Evolutionary conservation across 1,140 invertebrate species (phyloP), one percentile per base, ranked within the genome.

Genomic region (Aphelenchoides avenae): DNA sequence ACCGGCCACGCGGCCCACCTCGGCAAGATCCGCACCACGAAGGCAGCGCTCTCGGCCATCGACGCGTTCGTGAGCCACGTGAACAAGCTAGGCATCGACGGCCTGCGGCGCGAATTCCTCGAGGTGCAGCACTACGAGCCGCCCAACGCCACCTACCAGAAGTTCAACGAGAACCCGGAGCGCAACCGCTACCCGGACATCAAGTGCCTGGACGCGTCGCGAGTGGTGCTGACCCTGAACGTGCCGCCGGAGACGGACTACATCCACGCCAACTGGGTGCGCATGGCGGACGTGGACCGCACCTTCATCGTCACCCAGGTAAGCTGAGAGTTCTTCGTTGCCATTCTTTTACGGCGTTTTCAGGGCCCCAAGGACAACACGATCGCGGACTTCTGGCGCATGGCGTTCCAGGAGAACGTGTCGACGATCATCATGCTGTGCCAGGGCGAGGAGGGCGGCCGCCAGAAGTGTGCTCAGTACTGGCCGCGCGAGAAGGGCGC

Each of bases 401-500:
- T 94, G 89, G 83, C 92, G 0, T 87, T 89, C 83, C 84, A 89
- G 66, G 81, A 84, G 61, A 81, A 81, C 44, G 78, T 82, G 2
- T 83, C 86, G 44, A 86, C 87, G 57, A 86, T 95, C 41, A 87
- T 94, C 0, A 91, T 91, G 89, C 84, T 91, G 31, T 91, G 89
- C 0, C 85, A 15, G n/a, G n/a, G 48, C 48, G 48, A 51, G 51
- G 48, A 51, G 30, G 15, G 24, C 20, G 48, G 48, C 22, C 40
- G 26, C 13, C 13, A 20, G 3, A 51, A 51, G n/a, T 44, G 48
- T 29, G 48, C 48, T 52, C 41, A 51, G 30, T 51, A 51, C 30
- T 51, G 48, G 48, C 48, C 48, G 31, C 1, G 20, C 22, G 20
- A 49, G 53, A 46, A 44, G 13, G 42, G n/a, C n/a, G n/a, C n/a